Evolutionary conservation across 2,888 invertebrate species (phyloP), one percentile per base, ranked within the genome.

Genomic region (Lamproptera curius): DNA sequence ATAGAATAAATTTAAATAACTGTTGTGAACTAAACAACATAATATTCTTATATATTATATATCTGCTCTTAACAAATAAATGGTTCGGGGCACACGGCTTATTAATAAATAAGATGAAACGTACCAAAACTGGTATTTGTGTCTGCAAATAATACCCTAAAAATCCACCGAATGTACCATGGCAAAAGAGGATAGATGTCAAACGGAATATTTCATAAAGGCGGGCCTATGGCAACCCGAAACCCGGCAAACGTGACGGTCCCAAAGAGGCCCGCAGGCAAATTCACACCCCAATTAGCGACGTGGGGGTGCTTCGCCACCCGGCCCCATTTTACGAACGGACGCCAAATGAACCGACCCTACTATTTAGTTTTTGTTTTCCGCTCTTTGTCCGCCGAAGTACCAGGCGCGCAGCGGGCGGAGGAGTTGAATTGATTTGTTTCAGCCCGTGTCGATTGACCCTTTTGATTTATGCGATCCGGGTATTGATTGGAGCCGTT

Each of bases 231-330:
- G 8, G 34, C 16, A 33, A n/a, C n/a, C n/a, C n/a, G n/a, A 42
- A 46, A 42, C 47, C 42, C 47, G 23, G 47, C 26, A 20, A 46
- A 46, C 46, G 42, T 38, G 47, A 48, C 47, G 47, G 47, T 34
- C 34, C 26, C 41, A 26, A 48, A 39, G 48, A 48, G 48, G 48
- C 48, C 48, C 28, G 39, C 48, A 34, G 48, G 42, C 48, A 38
- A 48, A 48, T 48, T 48, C 48, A 48, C 48, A 48, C 48, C 48
- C 48, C 48, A 48, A 48, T 48, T 48, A 48, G 48, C 48, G 43
- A 23, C 26, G 48, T 14, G 38, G 42, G 36, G 43, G 36, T 36
- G 16, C 16, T 43, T 37, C 16, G 28, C 43, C 44, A 38, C 48
- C 48, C 37, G 26, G 28, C 42, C 47, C 42, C 41, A 31, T 23